phyloP scores from a whole-genome alignment of 1,140 invertebrate species.

The Latrodectus geometricus region DNA sequence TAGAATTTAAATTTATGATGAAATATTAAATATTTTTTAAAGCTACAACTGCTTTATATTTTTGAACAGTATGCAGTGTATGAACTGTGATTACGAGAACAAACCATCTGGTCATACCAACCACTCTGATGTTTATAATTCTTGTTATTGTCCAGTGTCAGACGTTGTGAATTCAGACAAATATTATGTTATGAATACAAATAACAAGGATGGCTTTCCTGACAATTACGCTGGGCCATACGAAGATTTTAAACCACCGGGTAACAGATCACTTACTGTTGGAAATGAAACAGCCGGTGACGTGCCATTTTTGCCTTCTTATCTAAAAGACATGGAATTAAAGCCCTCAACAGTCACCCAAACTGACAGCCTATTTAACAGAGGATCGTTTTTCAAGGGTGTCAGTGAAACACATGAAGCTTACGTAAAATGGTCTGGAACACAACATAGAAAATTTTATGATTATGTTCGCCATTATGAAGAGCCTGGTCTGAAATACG shows the following conservation, averaged over 20 bases:
- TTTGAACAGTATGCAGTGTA: no score
- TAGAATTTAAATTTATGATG: no score
- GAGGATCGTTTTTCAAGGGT: constrained; percentile 29
- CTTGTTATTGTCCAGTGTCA: background rate
- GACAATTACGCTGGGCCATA: constrained; percentile 4
- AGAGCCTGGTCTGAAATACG: constrained; percentile 46
- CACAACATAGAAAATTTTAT: background rate
- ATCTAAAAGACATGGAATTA: background rate
- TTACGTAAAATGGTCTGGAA: background rate
- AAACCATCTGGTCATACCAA: constrained; percentile 18
- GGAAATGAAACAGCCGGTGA: constrained; percentile 15
- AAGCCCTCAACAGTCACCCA: background rate
- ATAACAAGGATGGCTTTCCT: background rate
- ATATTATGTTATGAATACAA: background rate
- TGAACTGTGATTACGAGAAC: background rate
- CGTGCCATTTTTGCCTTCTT: constrained; percentile 21
- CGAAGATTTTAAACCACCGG: constrained; percentile 7
- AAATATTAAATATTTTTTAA: no score
- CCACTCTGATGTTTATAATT: background rate
- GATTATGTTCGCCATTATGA: constrained; percentile 19
- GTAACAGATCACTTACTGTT: constrained; percentile 10
- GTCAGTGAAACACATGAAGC: constrained; percentile 31
- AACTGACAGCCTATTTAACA: constrained; percentile 5
- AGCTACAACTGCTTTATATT: no score
- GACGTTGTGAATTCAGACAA: background rate